Evolutionary conservation across 2,113 vertebrate species (phyloP), one percentile per base, ranked within the genome.

Genomic region (Strix uralensis): DNA sequence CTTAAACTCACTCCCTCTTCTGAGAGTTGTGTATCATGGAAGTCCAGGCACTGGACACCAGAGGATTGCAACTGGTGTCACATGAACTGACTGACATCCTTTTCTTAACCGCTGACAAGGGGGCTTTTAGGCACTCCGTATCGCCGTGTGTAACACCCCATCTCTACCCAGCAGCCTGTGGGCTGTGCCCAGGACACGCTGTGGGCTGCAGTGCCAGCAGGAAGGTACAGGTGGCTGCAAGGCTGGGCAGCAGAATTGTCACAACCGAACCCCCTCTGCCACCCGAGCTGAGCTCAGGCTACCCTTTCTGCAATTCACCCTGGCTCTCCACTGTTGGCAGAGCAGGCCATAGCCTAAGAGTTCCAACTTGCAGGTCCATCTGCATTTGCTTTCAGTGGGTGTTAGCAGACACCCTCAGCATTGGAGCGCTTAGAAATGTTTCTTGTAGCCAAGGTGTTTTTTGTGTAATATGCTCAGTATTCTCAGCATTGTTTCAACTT

Each of bases 401-500:
- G 14, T n/a, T 7, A 26, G 57, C 38, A 70, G 36, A 26, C 55
- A 49, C 52, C 62, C 67, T 38, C 19, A 15, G 49, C 9, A 15
- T 14, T 80, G 38, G 27, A 36, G 74, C 79, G 47, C 70, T 81
- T 88, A 66, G 71, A 90, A 92, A 81, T 5, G 36, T 62, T 95
- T 94, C 81, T 84, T 12, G 8, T 58, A 91, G 78, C n/a, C 51
- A 86, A 72, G 57, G 73, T 82, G 83, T 21, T 65, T 92, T 58
- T 86, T 88, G 69, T 57, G 23, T 73, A 69, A 89, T 84, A 49
- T 94, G 77, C 54, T 89, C 36, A 25, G 40, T 32, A 81, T 38
- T 90, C 91, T 46, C 55, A 86, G 51, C 38, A 36, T 62, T 57
- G 89, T 96, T 81, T 67, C 81, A 97, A 74, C 59, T 83, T 74